Percentiles rank a stretch among this genome's conserved stretches.
These are phyloP conservation scores for Eunapius fragilis DNA, from an alignment of 37 sponge, comb jelly and placozoan species.

Conservation along the genomic window DNA sequence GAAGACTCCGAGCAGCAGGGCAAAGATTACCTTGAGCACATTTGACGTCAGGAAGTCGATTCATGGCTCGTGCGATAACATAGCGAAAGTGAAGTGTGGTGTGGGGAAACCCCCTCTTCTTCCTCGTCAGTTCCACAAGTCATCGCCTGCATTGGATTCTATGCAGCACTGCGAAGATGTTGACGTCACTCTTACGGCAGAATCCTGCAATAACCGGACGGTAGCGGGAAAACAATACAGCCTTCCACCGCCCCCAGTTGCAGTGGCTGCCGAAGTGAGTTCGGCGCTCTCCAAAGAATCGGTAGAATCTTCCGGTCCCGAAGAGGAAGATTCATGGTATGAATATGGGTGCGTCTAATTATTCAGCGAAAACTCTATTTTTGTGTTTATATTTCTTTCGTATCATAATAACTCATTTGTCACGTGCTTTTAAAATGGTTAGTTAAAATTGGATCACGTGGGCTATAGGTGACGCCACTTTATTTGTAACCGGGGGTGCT, in stretches of 20 bases:
- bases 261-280: not conserved
- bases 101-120: conserved; percentile 43
- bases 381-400: not conserved
- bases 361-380: not conserved
- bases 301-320: not conserved
- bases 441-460: not conserved
- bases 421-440: not conserved
- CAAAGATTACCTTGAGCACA: not conserved
- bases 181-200: not conserved
- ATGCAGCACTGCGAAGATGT: not conserved
- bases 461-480: not conserved
- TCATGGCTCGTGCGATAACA: conserved; percentile 15
- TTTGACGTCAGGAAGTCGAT: not conserved
- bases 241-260: not conserved
- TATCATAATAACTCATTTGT: not conserved
- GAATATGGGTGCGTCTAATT: conserved; percentile 41
- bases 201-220: not conserved
- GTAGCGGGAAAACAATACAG: not conserved
- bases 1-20: not conserved
- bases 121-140: conserved; percentile 17
- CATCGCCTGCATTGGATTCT: conserved; percentile 7
- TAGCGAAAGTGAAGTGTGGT: not conserved
- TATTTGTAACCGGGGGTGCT: not conserved
- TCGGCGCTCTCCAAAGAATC: conserved; percentile 2
- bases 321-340: conserved; percentile 16